A percentile compares a stretch with the other conserved stretches of the same genome.
Conservation (phyloP, 2,797 vertebrate genomes). For the Ambastaia sidthimunki region DNA sequence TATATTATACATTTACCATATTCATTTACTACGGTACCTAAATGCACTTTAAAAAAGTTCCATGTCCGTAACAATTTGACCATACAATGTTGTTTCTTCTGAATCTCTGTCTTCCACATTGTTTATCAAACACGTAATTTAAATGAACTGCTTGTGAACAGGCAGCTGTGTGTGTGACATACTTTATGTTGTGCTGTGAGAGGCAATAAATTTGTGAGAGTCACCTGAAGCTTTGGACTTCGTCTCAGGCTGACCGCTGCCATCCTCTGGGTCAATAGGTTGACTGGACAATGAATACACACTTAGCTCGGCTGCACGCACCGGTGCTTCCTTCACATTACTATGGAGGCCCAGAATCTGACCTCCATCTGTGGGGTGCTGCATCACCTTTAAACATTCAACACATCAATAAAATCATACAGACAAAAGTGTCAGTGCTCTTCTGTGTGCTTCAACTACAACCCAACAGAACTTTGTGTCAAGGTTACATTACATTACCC, state of each 20-base stretch:
- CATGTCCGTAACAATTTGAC: too few relatives aligned
- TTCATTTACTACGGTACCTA: too few relatives aligned
- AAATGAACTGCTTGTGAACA: too few relatives aligned
- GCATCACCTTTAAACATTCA: conserved; percentile 66
- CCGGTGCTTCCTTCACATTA: conserved; percentile 66
- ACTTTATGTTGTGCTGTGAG: too few relatives aligned
- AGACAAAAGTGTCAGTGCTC: not conserved
- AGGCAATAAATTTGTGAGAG: not conserved
- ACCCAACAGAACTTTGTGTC: not conserved
- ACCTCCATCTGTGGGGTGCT: conserved; percentile 69
- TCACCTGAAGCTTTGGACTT: conserved; percentile 68
- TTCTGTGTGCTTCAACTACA: not conserved
- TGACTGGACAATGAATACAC: conserved; percentile 70
- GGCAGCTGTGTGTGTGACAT: too few relatives aligned
- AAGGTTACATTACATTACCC: not conserved
- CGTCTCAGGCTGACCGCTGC: conserved; percentile 51
- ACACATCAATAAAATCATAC: conserved; percentile 23
- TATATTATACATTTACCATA: too few relatives aligned
- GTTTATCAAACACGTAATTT: too few relatives aligned
- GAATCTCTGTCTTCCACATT: too few relatives aligned
- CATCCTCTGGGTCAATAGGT: conserved; percentile 68
- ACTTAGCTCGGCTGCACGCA: conserved; percentile 68
- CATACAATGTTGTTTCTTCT: too few relatives aligned
- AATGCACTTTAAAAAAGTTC: too few relatives aligned
- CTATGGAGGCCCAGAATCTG: conserved; percentile 70